Percentiles rank a stretch among this genome's conserved stretches.
phyloP scores from a whole-genome alignment of 2,888 invertebrate genomes.

The Sphecodes monilicornis region DNA sequence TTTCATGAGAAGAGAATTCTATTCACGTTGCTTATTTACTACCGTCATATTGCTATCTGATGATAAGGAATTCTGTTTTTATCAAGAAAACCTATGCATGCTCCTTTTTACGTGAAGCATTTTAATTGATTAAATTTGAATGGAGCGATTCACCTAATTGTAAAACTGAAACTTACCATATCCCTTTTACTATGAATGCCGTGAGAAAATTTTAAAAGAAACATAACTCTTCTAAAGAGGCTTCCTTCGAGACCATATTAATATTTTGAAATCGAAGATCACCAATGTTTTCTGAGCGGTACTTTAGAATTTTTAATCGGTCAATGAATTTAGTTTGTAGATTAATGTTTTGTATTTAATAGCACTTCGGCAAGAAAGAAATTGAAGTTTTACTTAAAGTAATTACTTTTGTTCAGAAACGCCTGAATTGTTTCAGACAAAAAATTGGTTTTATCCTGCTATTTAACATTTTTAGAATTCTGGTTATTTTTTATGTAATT shows the following conservation, averaged over 20 bases:
- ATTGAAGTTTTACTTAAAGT: not conserved
- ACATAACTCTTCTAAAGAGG: not conserved
- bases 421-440: no score
- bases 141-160: not conserved
- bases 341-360: not conserved
- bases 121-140: not conserved
- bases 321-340: no score
- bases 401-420: no score
- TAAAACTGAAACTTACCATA: not conserved
- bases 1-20: not conserved
- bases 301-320: not conserved
- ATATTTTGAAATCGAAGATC: not conserved
- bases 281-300: not conserved
- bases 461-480: no score
- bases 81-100: no score
- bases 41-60: not conserved
- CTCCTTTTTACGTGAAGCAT: not conserved
- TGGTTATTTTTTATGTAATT: no score
- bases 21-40: not conserved
- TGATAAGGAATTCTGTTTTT: not conserved
- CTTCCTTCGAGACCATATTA: not conserved
- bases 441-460: no score
- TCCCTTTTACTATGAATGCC: not conserved
- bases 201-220: not conserved
- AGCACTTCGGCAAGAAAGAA: not conserved